phyloP scores from a whole-genome alignment of 2,797 vertebrate species.

The Neoniphon sammara region DNA sequence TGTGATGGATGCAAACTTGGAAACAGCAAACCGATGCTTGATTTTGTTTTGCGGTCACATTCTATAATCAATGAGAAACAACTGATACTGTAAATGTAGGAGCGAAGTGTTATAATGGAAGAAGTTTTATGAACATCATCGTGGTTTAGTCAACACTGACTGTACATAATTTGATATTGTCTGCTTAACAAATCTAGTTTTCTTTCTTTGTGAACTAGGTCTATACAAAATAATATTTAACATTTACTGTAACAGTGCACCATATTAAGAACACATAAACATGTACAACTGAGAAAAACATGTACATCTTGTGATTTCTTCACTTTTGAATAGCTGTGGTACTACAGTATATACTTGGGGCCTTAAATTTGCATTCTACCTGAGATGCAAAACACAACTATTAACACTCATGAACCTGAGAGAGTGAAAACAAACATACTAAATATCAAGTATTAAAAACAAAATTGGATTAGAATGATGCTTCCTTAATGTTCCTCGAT shows the following conservation, averaged over 20 bases:
- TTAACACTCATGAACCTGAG: constrained; percentile 96
- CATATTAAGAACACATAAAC: constrained; percentile 93
- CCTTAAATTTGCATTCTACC: constrained; percentile 95
- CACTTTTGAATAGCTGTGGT: constrained; percentile 72
- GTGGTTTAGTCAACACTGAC: constrained; percentile 77
- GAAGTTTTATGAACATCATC: constrained; percentile 69
- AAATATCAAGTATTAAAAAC: constrained; percentile 67
- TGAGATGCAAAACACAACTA: constrained; percentile 98
- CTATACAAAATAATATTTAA: constrained; percentile 99
- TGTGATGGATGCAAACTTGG: constrained; percentile 26
- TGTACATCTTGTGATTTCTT: constrained; percentile 86
- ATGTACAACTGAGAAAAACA: constrained; percentile 93
- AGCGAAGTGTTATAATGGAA: constrained; percentile 68
- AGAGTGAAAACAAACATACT: constrained; percentile 87
- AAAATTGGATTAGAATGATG: constrained; percentile 54
- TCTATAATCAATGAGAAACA: constrained; percentile 68
- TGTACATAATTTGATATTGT: constrained; percentile 76
- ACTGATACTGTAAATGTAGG: constrained; percentile 66
- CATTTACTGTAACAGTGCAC: constrained; percentile 95
- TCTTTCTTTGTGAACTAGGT: constrained; percentile 86
- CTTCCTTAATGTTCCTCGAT: constrained; percentile 53
- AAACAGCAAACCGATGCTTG: constrained; percentile 69
- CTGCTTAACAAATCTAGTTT: constrained; percentile 88
- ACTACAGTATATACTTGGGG: constrained; percentile 86
- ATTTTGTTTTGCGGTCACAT: constrained; percentile 69